phyloP scores from a whole-genome alignment of 1,140 invertebrate species.

The Aphis gossypii region DNA sequence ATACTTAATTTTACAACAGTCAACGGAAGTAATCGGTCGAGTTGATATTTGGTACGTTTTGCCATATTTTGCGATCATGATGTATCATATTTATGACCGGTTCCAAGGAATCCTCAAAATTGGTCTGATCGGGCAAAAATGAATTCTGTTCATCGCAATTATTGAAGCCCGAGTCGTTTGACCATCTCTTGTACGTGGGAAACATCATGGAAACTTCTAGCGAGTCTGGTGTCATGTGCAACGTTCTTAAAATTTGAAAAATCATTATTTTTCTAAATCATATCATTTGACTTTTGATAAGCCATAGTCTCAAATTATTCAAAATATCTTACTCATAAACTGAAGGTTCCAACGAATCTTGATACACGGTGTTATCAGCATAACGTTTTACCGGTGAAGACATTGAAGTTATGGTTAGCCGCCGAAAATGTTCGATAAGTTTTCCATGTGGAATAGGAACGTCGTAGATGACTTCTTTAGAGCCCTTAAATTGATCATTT shows the following conservation, averaged over 20 bases:
- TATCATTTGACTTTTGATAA: not conserved
- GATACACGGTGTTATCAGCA: not conserved
- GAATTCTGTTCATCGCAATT: constrained; percentile 8
- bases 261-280: not conserved
- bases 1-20: not conserved
- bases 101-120: constrained; percentile 42
- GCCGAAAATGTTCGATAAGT: constrained; percentile 44
- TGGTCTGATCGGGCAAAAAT: not conserved
- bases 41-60: constrained; percentile 51
- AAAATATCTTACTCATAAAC: constrained; percentile 28
- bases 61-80: constrained; percentile 51
- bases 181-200: constrained; percentile 41
- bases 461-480: constrained; percentile 32
- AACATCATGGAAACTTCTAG: not conserved
- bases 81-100: constrained; percentile 42
- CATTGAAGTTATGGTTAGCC: not conserved
- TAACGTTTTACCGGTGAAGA: not conserved
- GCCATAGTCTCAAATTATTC: not conserved
- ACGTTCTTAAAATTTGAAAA: constrained; percentile 6
- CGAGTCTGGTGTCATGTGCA: constrained; percentile 42
- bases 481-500: not conserved
- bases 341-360: constrained; percentile 23
- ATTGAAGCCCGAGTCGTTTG: constrained; percentile 37
- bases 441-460: constrained; percentile 48
- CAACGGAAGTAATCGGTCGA: constrained; percentile 40